Evolutionary conservation across 2,888 invertebrate genomes (phyloP).

Genomic region (Cordilura impudica): DNA sequence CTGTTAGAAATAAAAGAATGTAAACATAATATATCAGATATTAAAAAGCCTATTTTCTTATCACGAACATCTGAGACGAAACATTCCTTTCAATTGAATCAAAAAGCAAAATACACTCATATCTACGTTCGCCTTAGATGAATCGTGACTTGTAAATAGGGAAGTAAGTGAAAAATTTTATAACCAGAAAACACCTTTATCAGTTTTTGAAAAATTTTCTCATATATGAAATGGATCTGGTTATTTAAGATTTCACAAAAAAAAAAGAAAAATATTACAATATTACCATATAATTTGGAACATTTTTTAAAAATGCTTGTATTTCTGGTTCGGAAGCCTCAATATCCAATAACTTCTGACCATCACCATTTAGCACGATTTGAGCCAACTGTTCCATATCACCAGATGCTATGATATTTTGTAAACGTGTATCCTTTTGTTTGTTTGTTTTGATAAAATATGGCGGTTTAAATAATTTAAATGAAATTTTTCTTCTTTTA

Average conservation of each 20-base stretch:
- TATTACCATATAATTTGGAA: conserved; percentile 90
- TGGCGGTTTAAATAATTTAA: conserved; percentile 43
- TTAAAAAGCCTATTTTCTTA: too few species aligned
- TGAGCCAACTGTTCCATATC: conserved; percentile 95
- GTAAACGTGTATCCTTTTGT: conserved; percentile 82
- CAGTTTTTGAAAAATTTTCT: too few species aligned
- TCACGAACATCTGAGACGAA: too few species aligned
- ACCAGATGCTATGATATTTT: conserved; percentile 83
- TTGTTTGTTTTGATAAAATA: conserved; percentile 42
- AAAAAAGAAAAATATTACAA: neutral
- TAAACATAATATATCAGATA: neutral
- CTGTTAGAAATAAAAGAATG: conserved; percentile 78
- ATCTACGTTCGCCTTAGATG: too few species aligned
- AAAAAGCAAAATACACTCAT: too few species aligned
- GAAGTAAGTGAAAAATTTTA: too few species aligned
- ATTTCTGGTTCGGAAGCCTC: conserved; percentile 87
- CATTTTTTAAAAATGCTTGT: conserved; percentile 91
- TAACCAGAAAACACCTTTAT: too few species aligned
- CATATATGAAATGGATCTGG: too few species aligned
- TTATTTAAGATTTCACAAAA: too few species aligned
- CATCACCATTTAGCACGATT: conserved; percentile 92
- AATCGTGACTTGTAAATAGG: too few species aligned
- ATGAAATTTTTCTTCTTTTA: conserved; percentile 2
- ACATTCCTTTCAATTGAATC: too few species aligned
- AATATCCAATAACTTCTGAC: conserved; percentile 85